These are phyloP conservation scores for Cuniculus paca DNA, from an alignment of 2,797 vertebrate species.

Conservation along the genomic window DNA sequence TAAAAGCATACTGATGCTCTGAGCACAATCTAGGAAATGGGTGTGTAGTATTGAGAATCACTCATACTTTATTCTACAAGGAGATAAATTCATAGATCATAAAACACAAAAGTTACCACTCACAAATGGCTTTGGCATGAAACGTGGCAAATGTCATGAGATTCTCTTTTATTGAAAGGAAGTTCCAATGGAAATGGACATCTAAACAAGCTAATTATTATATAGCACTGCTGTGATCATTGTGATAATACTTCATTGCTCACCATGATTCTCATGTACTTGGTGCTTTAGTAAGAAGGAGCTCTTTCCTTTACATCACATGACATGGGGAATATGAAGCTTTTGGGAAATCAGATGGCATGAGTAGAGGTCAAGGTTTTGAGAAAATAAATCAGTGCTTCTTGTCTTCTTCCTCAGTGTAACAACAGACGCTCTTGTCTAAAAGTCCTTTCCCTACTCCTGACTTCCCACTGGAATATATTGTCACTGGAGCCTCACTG, in stretches of 20 bases:
- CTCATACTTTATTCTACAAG: background rate
- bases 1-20: background rate
- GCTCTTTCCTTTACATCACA: background rate
- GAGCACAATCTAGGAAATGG: background rate
- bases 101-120: background rate
- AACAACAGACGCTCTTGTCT: background rate
- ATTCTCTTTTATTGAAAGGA: background rate
- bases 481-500: conserved; percentile 14
- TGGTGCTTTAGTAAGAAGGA: background rate
- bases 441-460: background rate
- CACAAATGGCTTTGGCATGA: background rate
- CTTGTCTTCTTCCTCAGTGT: background rate
- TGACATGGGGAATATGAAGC: background rate
- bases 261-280: background rate
- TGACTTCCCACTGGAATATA: background rate
- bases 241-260: background rate
- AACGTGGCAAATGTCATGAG: background rate
- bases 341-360: background rate
- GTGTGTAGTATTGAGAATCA: background rate
- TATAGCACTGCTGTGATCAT: background rate
- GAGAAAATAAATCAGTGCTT: background rate
- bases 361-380: background rate
- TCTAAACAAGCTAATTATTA: background rate
- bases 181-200: background rate
- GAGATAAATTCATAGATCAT: background rate